These are phyloP conservation scores for Eupristina koningsbergeri DNA, from an alignment of 1,140 invertebrate genomes.

Conservation along the genomic window DNA sequence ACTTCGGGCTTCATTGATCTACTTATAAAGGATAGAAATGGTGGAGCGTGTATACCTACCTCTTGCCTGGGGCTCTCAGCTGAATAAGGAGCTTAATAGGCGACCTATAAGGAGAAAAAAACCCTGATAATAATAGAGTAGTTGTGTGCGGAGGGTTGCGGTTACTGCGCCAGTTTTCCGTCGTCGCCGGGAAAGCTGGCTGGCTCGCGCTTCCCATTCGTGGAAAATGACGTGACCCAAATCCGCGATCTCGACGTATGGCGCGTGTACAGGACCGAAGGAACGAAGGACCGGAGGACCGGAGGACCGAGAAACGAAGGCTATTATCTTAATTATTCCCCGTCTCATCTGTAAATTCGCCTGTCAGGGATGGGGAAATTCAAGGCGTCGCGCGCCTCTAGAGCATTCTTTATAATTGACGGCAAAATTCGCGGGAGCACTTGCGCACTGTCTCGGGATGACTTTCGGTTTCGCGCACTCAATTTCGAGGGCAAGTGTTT, in stretches of 20 bases:
- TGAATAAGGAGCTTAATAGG: conserved; percentile 15
- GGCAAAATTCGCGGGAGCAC: neutral
- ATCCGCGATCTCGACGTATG: conserved; percentile 38
- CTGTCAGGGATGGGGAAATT: conserved; percentile 29
- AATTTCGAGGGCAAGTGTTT: neutral
- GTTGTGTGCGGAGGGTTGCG: neutral
- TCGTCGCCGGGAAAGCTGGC: neutral
- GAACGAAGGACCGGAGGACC: too few relatives aligned
- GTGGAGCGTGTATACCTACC: neutral
- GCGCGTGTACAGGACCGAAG: neutral
- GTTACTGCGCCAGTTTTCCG: neutral
- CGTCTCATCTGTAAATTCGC: conserved; percentile 39
- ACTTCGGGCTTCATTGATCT: conserved; percentile 6
- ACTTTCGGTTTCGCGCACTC: conserved; percentile 37
- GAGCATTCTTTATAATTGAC: conserved; percentile 41
- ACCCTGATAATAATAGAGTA: conserved; percentile 24
- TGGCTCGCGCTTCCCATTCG: conserved; percentile 21
- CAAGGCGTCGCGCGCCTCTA: conserved; percentile 29
- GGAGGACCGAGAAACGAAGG: neutral
- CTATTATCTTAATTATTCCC: conserved; percentile 50
- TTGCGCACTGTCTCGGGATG: neutral
- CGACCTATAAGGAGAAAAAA: conserved; percentile 27
- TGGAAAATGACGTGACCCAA: conserved; percentile 40
- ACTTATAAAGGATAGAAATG: conserved; percentile 3
- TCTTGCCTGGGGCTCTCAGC: neutral